phyloP scores from a whole-genome alignment of 2,888 invertebrate genomes.

The Asteroscopus sphinx region DNA sequence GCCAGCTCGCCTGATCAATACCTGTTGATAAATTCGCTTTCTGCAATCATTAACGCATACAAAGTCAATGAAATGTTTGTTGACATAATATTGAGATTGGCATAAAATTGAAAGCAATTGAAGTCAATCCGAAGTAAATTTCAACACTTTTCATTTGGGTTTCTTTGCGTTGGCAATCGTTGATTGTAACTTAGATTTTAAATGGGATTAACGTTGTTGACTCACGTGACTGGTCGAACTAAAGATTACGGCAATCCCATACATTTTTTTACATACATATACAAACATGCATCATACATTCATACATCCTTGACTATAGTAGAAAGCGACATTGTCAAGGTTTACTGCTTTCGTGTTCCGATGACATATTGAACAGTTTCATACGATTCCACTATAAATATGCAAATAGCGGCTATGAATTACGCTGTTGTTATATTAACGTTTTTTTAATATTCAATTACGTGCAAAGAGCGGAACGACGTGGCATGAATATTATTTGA shows the following conservation, averaged over 20 bases:
- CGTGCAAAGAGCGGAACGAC: slow-evolving; percentile 37
- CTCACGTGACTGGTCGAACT: not conserved
- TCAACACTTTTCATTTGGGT: not conserved
- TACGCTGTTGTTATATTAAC: slow-evolving; percentile 28
- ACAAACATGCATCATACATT: no score
- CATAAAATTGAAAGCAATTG: slow-evolving; percentile 8
- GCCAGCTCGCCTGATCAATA: slow-evolving; percentile 3
- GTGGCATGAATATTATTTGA: slow-evolving; percentile 42
- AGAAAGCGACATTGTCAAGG: not conserved
- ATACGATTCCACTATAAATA: slow-evolving; percentile 29
- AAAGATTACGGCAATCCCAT: slow-evolving; percentile 4
- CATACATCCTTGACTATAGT: not conserved
- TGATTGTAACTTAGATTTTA: not conserved
- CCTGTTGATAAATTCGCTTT: slow-evolving; percentile 16
- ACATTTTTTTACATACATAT: no score
- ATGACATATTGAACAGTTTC: slow-evolving; percentile 13
- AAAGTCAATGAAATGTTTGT: slow-evolving; percentile 13
- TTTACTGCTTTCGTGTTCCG: slow-evolving; percentile 7
- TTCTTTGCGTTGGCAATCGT: not conserved
- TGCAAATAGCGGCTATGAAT: slow-evolving; percentile 41
- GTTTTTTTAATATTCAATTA: slow-evolving; percentile 55
- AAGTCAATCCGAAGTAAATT: slow-evolving; percentile 1
- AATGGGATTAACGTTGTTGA: not conserved
- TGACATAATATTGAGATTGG: slow-evolving; percentile 8
- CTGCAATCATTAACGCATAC: not conserved